Percentiles rank a stretch among this genome's conserved stretches.
Conservation (phyloP, 2,888 invertebrate genomes). For the Amblyjoppa fuscipennis region DNA sequence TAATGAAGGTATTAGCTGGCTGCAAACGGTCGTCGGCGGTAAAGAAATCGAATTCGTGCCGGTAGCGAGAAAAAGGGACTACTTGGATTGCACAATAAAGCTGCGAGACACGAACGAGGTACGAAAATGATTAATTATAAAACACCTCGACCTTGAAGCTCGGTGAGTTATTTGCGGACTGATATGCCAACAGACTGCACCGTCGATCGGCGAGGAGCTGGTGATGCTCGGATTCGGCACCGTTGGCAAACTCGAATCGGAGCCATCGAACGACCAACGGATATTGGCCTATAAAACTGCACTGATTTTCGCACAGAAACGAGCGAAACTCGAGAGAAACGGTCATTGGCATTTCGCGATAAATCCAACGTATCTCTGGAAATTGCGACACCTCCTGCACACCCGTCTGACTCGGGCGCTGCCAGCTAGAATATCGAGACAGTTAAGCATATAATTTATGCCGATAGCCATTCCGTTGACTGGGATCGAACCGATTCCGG, state of each 20-base stretch:
- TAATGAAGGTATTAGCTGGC: constrained; percentile 86
- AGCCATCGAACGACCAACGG: constrained; percentile 79
- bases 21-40: constrained; percentile 87
- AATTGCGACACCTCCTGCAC: constrained; percentile 73
- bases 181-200: constrained; percentile 79
- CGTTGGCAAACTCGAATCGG: constrained; percentile 72
- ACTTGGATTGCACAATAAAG: constrained; percentile 85
- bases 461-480: constrained; percentile 16
- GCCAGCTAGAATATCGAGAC: constrained; percentile 52
- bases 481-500: constrained; percentile 8
- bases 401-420: constrained; percentile 67
- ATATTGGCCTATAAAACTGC: constrained; percentile 83
- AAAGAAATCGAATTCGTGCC: constrained; percentile 86
- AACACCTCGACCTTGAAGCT: constrained; percentile 1
- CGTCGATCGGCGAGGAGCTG: constrained; percentile 87
- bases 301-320: constrained; percentile 85
- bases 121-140: constrained; percentile 44
- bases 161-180: constrained; percentile 16
- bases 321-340: constrained; percentile 85
- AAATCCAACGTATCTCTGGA: constrained; percentile 83
- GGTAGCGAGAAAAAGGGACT: constrained; percentile 83
- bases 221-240: constrained; percentile 85
- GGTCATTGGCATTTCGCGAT: constrained; percentile 86
- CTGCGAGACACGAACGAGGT: constrained; percentile 81
- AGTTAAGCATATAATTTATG: constrained; percentile 40